Evolutionary conservation across 1,140 invertebrate genomes (phyloP), one percentile per base, ranked within the genome.

Genomic region (Orussus abietinus): DNA sequence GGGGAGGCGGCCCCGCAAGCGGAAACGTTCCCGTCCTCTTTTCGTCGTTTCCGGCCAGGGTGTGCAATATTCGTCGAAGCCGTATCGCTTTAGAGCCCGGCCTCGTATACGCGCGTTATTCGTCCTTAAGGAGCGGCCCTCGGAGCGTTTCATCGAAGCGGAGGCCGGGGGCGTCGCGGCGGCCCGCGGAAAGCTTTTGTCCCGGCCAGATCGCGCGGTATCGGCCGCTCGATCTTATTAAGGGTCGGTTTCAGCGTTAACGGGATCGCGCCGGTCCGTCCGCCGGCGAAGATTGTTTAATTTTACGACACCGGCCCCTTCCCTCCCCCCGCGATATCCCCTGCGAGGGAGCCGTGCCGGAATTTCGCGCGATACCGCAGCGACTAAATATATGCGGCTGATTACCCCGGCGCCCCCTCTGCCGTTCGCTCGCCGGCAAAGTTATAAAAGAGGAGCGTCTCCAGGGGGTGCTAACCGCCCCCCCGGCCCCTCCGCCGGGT

Each of bases 391-490:
- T 25, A 25, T n/a, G 22, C 22, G n/a, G 22, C 22, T n/a, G 22
- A 25, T 25, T 25, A 25, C n/a, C n/a, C 22, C n/a, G n/a, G n/a
- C n/a, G n/a, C n/a, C n/a, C n/a, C n/a, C n/a, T n/a, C n/a, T n/a
- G n/a, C n/a, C n/a, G n/a, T n/a, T n/a, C n/a, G n/a, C n/a, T n/a
- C n/a, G n/a, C n/a, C n/a, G 6, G 22, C 6, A 25, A 25, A 25
- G 22, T 25, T 25, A 25, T 25, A 25, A 25, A 25, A 25, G 22
- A 25, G 22, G 22, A 25, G 22, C 22, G 22, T 25, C 22, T 25
- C 22, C 22, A 25, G 22, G 22, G 22, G 6, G 22, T 25, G 22
- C 22, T 25, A 25, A 25, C 22, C 22, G 22, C 22, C 22, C 22
- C 22, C 22, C n/a, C 22, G 22, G n/a, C 22, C n/a, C 22, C n/a